A percentile compares a stretch with the other conserved stretches of the same genome.
These are phyloP conservation scores for Chelmon rostratus DNA, from an alignment of 2,797 vertebrate species.

Conservation along the genomic window DNA sequence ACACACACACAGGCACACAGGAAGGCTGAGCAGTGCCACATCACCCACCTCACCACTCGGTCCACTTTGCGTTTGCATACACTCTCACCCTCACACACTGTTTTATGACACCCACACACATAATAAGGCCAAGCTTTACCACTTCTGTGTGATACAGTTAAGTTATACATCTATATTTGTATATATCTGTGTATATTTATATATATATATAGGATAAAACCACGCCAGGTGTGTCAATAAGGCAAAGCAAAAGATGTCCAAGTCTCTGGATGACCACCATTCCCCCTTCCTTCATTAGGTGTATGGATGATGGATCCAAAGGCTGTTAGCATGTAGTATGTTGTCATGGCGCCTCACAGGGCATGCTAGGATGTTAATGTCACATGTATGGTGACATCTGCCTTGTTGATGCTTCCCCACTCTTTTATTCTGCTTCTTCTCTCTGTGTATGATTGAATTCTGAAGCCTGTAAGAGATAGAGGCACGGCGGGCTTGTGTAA, in stretches of 20 bases:
- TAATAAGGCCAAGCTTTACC: neutral
- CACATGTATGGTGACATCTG: neutral
- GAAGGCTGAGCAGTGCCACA: slow-evolving; percentile 53
- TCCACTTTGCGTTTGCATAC: slow-evolving; percentile 21
- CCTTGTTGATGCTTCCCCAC: neutral
- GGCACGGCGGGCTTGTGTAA: slow-evolving; percentile 63
- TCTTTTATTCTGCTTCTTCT: neutral
- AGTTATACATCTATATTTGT: too few relatives aligned
- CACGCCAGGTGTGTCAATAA: neutral
- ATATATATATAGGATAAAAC: too few relatives aligned
- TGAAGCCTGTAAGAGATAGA: slow-evolving; percentile 9
- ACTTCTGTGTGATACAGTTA: neutral
- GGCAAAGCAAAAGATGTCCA: neutral
- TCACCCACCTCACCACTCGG: slow-evolving; percentile 51
- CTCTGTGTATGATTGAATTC: neutral
- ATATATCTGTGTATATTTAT: too few relatives aligned
- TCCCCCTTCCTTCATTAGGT: neutral
- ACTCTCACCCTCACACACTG: neutral
- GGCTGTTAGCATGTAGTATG: neutral
- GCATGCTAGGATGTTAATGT: slow-evolving; percentile 5
- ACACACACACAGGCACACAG: slow-evolving; percentile 33
- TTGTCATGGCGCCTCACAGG: too few relatives aligned
- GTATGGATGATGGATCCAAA: neutral
- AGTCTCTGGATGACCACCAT: neutral
- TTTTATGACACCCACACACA: neutral